phyloP scores from a whole-genome alignment of 2,113 vertebrate species.

The Otis tarda region DNA sequence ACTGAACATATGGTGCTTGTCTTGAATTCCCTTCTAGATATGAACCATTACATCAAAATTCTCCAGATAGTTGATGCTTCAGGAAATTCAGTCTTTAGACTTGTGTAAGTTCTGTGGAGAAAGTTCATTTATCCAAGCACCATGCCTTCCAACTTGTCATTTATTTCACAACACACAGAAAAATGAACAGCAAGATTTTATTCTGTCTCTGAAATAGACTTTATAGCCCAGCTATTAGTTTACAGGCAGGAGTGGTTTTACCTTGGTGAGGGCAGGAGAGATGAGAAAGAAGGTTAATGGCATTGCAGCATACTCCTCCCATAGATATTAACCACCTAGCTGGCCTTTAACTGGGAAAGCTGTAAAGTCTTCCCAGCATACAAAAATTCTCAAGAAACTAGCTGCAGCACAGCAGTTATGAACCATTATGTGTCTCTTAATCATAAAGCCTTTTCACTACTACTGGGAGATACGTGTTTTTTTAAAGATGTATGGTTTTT shows the following conservation, averaged over 20 bases:
- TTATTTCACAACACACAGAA: not conserved
- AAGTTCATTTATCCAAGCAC: not conserved
- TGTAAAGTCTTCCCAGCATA: not conserved
- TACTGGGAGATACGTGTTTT: not conserved
- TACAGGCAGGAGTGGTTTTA: not conserved
- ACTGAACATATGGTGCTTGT: not conserved
- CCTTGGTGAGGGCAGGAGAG: not conserved
- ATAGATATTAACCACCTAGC: not conserved
- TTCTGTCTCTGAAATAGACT: not conserved
- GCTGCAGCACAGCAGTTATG: not conserved
- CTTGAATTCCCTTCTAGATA: conserved; percentile 1
- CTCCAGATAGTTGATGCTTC: not conserved
- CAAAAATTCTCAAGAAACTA: not conserved
- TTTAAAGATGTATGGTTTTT: not conserved
- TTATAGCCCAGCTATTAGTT: not conserved
- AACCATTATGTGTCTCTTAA: not conserved
- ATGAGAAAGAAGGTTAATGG: not conserved
- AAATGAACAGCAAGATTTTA: not conserved
- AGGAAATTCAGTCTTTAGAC: not conserved
- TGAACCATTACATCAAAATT: not conserved
- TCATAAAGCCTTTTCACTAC: not conserved
- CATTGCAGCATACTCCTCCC: not conserved
- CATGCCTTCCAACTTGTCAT: not conserved
- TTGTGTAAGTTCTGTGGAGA: not conserved
- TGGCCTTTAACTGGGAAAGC: not conserved